Base-by-base conservation (phyloP, 2,888 invertebrate genomes). In the Dryocosmus kuriphilus region DNA sequence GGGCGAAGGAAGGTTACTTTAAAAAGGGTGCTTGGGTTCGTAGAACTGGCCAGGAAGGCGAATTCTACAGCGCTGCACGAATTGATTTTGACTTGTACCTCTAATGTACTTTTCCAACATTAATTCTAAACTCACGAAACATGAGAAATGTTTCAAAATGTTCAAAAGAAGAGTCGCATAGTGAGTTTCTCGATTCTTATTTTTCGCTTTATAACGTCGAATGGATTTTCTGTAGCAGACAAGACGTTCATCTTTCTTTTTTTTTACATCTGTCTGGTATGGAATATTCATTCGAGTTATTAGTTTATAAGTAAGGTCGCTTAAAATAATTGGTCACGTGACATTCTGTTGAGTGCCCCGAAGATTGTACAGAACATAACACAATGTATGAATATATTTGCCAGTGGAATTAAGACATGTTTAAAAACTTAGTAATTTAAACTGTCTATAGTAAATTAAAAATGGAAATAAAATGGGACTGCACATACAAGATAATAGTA, bases 41-140 rank as follows among this genome's bases (percentile, higher is more conserved):
- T 78, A 97, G 97, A 92, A 94, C 94, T 85, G 94, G 94, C 51
- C 95, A 95, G 71, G 93, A 93, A 75, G 94, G 94, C 87, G 94
- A 94, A 77, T 98, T 98, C 92, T 98, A 98, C 91, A 95, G 94
- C 74, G 97, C 98, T 2, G 96, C 95, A 87, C 94, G 98, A 89
- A 96, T 98, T 86, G 98, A 98, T 91, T 98, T 98, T 93, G 98
- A 98, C 90, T 92, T 98, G 82, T 98, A 98, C 91, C 93, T 96
- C 89, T 97, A 93, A 92, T 75, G 80, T 60, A 51, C 55, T 60
- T 62, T 60, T 74, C 27, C 55, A 16, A 41, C 55, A 57, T 46
- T 41, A 4, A 41, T 41, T 16, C 16, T 16, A 46, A 63, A 19
- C 41, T 22, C 73, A 41, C 79, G 11, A 65, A 14, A 75, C 75